Conservation (phyloP, 1,140 invertebrate genomes). For the Apis cerana region DNA sequence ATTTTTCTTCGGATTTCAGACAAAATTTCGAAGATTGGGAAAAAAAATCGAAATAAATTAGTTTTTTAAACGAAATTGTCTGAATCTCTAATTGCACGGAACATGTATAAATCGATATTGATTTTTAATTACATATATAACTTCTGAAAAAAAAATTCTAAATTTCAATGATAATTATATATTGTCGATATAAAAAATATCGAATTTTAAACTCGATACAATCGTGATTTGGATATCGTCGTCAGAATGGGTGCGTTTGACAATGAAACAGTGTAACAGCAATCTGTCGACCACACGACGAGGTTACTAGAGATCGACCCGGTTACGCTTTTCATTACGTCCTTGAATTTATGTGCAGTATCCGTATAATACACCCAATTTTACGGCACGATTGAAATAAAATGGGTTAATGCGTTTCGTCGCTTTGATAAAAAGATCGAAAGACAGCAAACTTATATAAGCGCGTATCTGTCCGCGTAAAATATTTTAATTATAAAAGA, state of each 20-base stretch:
- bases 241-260: slow-evolving; percentile 29
- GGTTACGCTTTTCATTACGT: slow-evolving; percentile 36
- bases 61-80: too few relatives aligned
- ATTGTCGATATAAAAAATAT: neutral
- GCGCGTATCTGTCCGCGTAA: too few relatives aligned
- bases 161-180: too few relatives aligned
- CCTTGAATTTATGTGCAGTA: slow-evolving; percentile 33
- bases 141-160: too few relatives aligned
- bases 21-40: too few relatives aligned
- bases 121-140: too few relatives aligned
- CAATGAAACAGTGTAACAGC: slow-evolving; percentile 47
- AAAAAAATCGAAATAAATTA: too few relatives aligned
- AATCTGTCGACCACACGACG: slow-evolving; percentile 29
- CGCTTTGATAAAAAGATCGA: neutral
- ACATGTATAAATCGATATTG: too few relatives aligned
- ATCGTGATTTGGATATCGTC: slow-evolving; percentile 2
- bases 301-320: slow-evolving; percentile 27
- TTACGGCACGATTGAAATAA: slow-evolving; percentile 13
- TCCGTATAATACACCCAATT: slow-evolving; percentile 24
- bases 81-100: too few relatives aligned
- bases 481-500: too few relatives aligned
- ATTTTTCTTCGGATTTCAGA: too few relatives aligned
- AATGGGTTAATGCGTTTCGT: neutral
- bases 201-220: slow-evolving; percentile 13
- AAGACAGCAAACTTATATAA: too few relatives aligned